Conservation (phyloP, 2,113 vertebrate genomes). For the Hyperoodon ampullatus region DNA sequence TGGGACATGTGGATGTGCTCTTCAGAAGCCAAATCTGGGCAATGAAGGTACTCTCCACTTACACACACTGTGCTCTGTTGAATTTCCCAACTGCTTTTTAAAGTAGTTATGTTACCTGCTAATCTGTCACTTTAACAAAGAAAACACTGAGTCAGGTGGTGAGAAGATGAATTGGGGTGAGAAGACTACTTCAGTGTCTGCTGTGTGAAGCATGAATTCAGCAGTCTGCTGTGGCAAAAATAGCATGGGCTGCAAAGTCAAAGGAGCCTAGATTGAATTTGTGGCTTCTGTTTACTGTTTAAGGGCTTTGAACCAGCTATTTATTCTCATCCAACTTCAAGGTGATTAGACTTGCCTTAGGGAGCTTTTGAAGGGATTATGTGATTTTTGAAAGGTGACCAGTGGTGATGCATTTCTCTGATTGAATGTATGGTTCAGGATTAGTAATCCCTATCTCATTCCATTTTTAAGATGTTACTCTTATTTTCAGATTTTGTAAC, state of each 20-base stretch:
- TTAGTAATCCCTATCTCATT: background rate
- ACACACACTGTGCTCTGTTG: background rate
- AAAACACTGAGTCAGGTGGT: background rate
- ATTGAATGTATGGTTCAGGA: background rate
- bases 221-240: too few relatives aligned
- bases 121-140: conserved; percentile 6
- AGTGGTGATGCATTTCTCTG: background rate
- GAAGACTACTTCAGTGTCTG: background rate
- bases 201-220: background rate
- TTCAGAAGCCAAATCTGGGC: background rate
- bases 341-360: background rate
- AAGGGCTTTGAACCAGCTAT: background rate
- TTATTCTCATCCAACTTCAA: background rate
- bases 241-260: background rate
- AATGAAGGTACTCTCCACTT: background rate
- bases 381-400: background rate
- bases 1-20: background rate
- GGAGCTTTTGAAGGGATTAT: background rate
- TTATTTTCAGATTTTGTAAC: conserved; percentile 32
- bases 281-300: background rate
- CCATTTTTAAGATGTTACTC: background rate
- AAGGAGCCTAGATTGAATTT: background rate
- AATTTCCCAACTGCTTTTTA: background rate
- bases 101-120: background rate
- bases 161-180: background rate